These are phyloP conservation scores for Tragelaphus buxtoni DNA, from an alignment of 2,113 vertebrate genomes.

Conservation along the genomic window DNA sequence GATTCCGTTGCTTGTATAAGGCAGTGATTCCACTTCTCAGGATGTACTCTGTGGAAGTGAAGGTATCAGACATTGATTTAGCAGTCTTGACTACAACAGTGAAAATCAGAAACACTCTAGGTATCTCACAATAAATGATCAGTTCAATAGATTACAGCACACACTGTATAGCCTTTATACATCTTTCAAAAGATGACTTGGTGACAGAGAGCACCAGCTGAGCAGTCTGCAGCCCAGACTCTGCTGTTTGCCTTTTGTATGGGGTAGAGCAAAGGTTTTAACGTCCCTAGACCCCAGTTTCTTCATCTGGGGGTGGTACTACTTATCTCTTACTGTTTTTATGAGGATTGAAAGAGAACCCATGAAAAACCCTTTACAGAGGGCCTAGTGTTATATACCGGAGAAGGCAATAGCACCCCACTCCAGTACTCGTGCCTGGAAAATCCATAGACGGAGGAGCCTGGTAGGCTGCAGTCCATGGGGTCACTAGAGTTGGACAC, in stretches of 20 bases:
- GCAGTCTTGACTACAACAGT: not conserved
- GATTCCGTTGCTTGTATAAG: not conserved
- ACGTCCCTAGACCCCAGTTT: not conserved
- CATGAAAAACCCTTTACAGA: not conserved
- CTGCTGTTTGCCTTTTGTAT: not conserved
- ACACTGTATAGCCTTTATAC: not conserved
- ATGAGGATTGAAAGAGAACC: not conserved
- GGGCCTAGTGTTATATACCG: not conserved
- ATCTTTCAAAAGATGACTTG: not conserved
- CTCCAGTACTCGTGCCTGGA: too few relatives aligned
- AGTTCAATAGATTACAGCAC: not conserved
- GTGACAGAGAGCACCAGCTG: not conserved
- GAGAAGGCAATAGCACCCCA: too few relatives aligned
- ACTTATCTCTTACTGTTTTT: not conserved
- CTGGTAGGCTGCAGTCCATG: too few relatives aligned
- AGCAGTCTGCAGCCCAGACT: not conserved
- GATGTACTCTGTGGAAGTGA: not conserved
- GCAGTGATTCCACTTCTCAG: not conserved
- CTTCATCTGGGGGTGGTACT: not conserved
- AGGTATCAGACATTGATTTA: not conserved
- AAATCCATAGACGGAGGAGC: too few relatives aligned
- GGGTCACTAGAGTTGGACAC: fast-evolving
- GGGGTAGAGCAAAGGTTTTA: not conserved
- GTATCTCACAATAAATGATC: not conserved
- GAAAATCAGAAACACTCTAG: not conserved